Percentiles rank a stretch among this genome's conserved stretches.
These are phyloP conservation scores for Palaemon carinicauda DNA, from an alignment of 1,140 invertebrate genomes.

Conservation along the genomic window DNA sequence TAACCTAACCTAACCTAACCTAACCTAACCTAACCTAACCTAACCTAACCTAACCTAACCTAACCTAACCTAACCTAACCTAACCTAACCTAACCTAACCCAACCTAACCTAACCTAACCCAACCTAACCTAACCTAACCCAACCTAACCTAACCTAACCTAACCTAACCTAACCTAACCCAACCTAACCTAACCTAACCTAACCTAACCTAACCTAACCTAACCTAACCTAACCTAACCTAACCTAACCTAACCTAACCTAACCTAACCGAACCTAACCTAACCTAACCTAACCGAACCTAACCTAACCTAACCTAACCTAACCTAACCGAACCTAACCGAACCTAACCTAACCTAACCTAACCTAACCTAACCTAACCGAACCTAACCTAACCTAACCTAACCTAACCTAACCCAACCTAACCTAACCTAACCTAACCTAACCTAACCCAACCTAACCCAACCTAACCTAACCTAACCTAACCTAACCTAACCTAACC, in stretches of 20 bases:
- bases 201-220: background rate
- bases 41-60: background rate
- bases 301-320: background rate
- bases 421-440: background rate
- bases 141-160: background rate
- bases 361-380: background rate
- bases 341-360: background rate
- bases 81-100: background rate
- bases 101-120: background rate
- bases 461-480: background rate
- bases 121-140: background rate
- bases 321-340: background rate
- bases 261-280: background rate
- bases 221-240: background rate
- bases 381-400: background rate
- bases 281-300: background rate
- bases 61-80: background rate
- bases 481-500: background rate
- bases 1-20: background rate
- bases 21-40: background rate
- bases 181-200: background rate
- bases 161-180: background rate
- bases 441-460: background rate
- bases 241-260: background rate
- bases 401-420: background rate